Percentiles rank a stretch among this genome's conserved stretches.
Conservation (phyloP, 2,113 vertebrate genomes). For the Clinocottus analis region DNA sequence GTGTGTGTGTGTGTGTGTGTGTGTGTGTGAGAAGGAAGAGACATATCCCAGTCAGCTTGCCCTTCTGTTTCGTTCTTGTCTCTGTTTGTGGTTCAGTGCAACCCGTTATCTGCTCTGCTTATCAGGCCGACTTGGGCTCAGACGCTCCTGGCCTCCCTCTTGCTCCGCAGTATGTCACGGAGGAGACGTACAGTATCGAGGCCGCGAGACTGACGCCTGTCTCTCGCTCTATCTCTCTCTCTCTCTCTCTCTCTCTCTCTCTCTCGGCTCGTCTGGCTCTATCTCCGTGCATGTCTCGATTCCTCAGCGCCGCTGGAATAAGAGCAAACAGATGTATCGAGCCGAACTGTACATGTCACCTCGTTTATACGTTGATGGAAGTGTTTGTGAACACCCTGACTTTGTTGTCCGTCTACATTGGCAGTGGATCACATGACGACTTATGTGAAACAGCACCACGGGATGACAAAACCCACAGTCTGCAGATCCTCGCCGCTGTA, state of each 20-base stretch:
- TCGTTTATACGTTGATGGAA: background rate
- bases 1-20: constrained; percentile 12
- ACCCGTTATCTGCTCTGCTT: constrained; percentile 66
- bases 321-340: background rate
- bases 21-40: constrained; percentile 23
- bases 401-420: background rate
- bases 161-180: too few species aligned
- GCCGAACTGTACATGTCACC: background rate
- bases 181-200: constrained; percentile 49
- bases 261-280: constrained; percentile 18
- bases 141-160: constrained; percentile 60
- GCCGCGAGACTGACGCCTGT: constrained; percentile 47
- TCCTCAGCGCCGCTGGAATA: constrained; percentile 3
- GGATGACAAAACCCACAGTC: background rate
- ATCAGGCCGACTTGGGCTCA: constrained; percentile 58
- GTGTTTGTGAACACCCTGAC: background rate
- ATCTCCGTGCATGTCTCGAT: constrained; percentile 27
- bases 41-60: constrained; percentile 42
- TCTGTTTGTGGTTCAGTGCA: constrained; percentile 51
- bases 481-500: background rate
- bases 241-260: background rate
- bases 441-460: background rate
- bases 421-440: background rate
- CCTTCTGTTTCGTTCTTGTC: constrained; percentile 36
- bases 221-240: constrained; percentile 22